These are phyloP conservation scores for Indicator indicator DNA, from an alignment of 2,113 vertebrate species.

Conservation along the genomic window DNA sequence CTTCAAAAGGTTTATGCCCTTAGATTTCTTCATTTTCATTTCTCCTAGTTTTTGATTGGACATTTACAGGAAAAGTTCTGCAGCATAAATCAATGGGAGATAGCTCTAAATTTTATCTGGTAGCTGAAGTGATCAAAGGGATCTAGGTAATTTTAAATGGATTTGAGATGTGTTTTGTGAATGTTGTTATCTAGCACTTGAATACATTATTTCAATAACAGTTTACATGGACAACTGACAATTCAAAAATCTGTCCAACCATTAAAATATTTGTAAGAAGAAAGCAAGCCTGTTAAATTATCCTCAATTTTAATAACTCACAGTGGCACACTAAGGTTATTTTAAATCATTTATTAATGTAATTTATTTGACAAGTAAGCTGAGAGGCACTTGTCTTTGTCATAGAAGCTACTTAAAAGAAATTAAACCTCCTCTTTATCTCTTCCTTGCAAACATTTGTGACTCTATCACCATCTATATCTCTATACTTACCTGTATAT, in stretches of 20 bases:
- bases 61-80: background rate
- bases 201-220: background rate
- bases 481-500: background rate
- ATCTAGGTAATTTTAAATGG: constrained; percentile 2
- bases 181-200: background rate
- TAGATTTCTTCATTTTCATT: constrained; percentile 8
- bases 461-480: background rate
- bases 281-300: background rate
- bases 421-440: background rate
- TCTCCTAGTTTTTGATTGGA: constrained; percentile 7
- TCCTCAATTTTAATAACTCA: background rate
- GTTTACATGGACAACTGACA: background rate
- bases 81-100: constrained; percentile 1
- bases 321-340: background rate
- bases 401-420: background rate
- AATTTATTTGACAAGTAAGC: background rate
- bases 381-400: background rate
- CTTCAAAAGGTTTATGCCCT: background rate
- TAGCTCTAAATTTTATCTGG: background rate
- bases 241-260: background rate
- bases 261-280: background rate
- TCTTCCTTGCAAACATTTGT: background rate
- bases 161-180: background rate
- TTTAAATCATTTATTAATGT: background rate
- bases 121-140: background rate